phyloP scores from a whole-genome alignment of 2,113 vertebrate genomes.

The Ptychochromis oligacanthus region DNA sequence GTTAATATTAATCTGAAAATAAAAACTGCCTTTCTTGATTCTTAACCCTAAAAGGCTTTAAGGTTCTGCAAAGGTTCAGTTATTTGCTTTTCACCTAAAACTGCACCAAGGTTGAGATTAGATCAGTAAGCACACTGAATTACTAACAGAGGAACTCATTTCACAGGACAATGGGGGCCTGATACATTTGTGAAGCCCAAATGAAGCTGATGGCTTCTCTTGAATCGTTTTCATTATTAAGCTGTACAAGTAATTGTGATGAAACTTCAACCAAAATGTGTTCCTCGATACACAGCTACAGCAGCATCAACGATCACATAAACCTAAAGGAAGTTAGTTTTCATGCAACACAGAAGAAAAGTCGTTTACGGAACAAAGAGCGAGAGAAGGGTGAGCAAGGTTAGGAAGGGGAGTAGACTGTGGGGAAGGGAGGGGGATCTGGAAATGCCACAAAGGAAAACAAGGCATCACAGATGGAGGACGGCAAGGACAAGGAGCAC shows the following conservation, averaged over 20 bases:
- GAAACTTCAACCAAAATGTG: slow-evolving; percentile 57
- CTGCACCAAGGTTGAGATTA: not conserved
- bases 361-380: slow-evolving; percentile 52
- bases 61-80: slow-evolving; percentile 5
- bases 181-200: not conserved
- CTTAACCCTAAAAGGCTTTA: not conserved
- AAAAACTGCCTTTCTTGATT: not conserved
- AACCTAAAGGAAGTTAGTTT: slow-evolving; percentile 66
- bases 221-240: not conserved
- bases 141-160: slow-evolving; percentile 73
- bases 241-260: not conserved
- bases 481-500: slow-evolving; percentile 78
- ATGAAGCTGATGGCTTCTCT: not conserved
- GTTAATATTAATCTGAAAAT: not conserved
- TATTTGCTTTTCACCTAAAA: slow-evolving; percentile 15
- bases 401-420: slow-evolving; percentile 43
- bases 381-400: slow-evolving; percentile 28
- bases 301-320: slow-evolving; percentile 31
- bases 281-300: slow-evolving; percentile 64
- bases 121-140: slow-evolving; percentile 39
- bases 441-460: slow-evolving; percentile 80
- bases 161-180: slow-evolving; percentile 34
- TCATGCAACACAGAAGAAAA: slow-evolving; percentile 77
- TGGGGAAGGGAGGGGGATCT: slow-evolving; percentile 56
- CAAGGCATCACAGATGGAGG: slow-evolving; percentile 79